Percentiles rank a stretch among this genome's conserved stretches.
These are phyloP conservation scores for Andrena hattorfiana DNA, from an alignment of 2,888 invertebrate species.

Conservation along the genomic window DNA sequence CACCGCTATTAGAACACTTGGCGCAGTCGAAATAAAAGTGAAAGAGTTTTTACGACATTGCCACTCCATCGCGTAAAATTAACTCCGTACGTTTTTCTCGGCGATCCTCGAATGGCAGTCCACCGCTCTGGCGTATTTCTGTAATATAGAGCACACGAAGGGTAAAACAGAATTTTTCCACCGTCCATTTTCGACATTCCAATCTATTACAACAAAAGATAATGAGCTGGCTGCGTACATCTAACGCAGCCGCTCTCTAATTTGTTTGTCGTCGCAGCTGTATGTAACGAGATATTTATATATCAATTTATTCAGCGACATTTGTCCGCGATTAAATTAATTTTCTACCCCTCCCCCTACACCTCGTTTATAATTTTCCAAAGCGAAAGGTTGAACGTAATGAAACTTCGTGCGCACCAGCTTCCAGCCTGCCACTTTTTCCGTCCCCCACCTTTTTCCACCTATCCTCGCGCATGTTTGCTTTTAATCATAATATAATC, in stretches of 20 bases:
- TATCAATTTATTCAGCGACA: conserved; percentile 2
- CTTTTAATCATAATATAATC: conserved; percentile 41
- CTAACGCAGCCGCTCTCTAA: conserved; percentile 14
- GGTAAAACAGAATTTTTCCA: background rate
- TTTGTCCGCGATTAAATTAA: conserved; percentile 10
- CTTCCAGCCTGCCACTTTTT: background rate
- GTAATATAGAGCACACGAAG: background rate
- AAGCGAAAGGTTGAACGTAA: conserved; percentile 32
- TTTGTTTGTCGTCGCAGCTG: background rate
- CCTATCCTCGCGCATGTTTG: background rate
- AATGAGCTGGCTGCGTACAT: conserved; percentile 2
- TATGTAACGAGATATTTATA: background rate
- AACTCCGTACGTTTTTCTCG: conserved; percentile 17
- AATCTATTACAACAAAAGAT: conserved; percentile 20
- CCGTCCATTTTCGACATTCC: conserved; percentile 19
- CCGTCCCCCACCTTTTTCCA: too few species aligned
- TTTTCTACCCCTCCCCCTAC: background rate
- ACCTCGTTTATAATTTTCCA: conserved; percentile 22
- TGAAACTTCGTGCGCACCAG: background rate
- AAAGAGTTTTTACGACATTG: background rate
- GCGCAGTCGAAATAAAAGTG: conserved; percentile 11
- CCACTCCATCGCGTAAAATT: conserved; percentile 37
- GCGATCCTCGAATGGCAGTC: conserved; percentile 19
- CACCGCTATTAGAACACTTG: conserved; percentile 23
- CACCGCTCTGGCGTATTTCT: conserved; percentile 8